Evolutionary conservation across 2,113 vertebrate genomes (phyloP).

Genomic region (Machaerirhynchus nigripectus): DNA sequence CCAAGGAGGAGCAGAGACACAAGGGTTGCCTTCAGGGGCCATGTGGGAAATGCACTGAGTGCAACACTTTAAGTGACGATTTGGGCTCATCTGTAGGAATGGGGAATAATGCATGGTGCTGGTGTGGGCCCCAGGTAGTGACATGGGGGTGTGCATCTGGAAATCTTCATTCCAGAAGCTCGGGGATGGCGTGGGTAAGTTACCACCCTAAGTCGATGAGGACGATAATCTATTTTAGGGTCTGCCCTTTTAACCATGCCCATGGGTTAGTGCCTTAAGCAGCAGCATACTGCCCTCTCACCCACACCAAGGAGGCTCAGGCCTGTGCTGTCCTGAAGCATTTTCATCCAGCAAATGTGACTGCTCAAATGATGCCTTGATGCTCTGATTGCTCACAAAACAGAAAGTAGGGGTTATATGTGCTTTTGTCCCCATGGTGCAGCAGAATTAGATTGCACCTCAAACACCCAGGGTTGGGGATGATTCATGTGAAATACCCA

Average conservation of each 20-base stretch:
- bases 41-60: not conserved
- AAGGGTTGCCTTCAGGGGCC: not conserved
- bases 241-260: not conserved
- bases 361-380: not conserved
- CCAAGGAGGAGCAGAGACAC: not conserved
- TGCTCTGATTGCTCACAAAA: not conserved
- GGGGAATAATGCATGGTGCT: not conserved
- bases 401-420: not conserved
- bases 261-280: not conserved
- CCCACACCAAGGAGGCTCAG: not conserved
- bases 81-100: not conserved
- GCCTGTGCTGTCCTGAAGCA: fast-evolving
- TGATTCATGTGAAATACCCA: not conserved
- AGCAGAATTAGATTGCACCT: not conserved
- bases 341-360: not conserved
- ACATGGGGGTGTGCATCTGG: not conserved
- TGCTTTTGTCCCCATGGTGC: not conserved
- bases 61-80: not conserved
- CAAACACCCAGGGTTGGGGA: not conserved
- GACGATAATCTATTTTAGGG: not conserved
- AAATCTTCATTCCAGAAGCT: not conserved
- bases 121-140: not conserved
- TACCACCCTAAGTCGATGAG: not conserved
- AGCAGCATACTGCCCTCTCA: not conserved
- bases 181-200: fast-evolving